Evolutionary conservation across 2,888 invertebrate species (phyloP).

Genomic region (Cheilosia impressa): DNA sequence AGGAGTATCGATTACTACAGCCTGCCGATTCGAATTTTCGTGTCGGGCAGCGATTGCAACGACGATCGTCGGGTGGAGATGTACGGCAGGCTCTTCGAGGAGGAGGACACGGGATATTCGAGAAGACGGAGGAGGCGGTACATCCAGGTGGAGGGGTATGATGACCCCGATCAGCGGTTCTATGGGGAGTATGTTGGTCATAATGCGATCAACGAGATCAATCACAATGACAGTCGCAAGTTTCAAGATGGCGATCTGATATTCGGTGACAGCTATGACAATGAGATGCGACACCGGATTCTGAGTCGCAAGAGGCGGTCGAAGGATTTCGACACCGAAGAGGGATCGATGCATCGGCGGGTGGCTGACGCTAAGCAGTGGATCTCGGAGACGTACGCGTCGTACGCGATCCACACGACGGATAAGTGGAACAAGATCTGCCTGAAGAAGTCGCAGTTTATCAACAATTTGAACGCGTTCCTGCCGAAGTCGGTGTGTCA

Average conservation of each 20-base stretch:
- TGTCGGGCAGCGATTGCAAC: conserved; percentile 89
- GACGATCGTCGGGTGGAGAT: conserved; percentile 86
- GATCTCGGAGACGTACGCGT: conserved; percentile 94
- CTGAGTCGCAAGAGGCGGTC: conserved; percentile 85
- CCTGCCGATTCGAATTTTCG: conserved; percentile 89
- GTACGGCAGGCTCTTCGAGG: conserved; percentile 84
- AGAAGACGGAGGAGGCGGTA: conserved; percentile 82
- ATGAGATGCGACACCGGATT: conserved; percentile 84
- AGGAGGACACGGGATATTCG: conserved; percentile 86
- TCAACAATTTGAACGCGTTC: conserved; percentile 91
- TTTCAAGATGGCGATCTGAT: conserved; percentile 85
- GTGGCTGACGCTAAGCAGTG: conserved; percentile 92
- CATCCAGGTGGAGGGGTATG: conserved; percentile 69
- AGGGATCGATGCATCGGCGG: conserved; percentile 86
- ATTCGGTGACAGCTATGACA: conserved; percentile 85
- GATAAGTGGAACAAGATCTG: conserved; percentile 93
- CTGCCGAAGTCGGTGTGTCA: conserved; percentile 90
- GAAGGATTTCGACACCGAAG: conserved; percentile 83
- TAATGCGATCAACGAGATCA: conserved; percentile 59
- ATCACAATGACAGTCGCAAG: conserved; percentile 80
- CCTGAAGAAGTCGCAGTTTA: conserved; percentile 90
- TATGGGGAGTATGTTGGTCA: conserved; percentile 81
- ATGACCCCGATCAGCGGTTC: conserved; percentile 79
- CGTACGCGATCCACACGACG: conserved; percentile 93
- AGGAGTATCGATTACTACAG: conserved; percentile 93